A percentile compares a stretch with the other conserved stretches of the same genome.
These are phyloP conservation scores for Alethe diademata DNA, from an alignment of 2,113 vertebrate genomes.

Conservation along the genomic window DNA sequence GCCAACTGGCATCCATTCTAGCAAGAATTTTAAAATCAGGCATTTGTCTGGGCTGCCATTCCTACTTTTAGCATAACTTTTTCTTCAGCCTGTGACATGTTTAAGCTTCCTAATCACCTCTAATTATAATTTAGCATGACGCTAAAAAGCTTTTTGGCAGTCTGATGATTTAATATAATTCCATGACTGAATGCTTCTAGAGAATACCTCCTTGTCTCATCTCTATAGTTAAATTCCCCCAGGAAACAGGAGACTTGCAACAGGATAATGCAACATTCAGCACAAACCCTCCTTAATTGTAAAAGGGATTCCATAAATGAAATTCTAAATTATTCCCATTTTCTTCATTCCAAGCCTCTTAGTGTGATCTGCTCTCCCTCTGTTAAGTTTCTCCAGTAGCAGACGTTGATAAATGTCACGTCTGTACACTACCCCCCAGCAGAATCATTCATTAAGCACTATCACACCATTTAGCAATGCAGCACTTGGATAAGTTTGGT, in stretches of 20 bases:
- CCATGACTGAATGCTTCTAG: slow-evolving; percentile 29
- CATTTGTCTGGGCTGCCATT: slow-evolving; percentile 43
- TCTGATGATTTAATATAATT: slow-evolving; percentile 43
- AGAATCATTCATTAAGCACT: neutral
- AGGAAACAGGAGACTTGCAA: slow-evolving; percentile 9
- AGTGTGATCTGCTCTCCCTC: neutral
- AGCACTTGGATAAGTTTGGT: neutral
- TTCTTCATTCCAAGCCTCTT: slow-evolving; percentile 30
- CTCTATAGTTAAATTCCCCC: slow-evolving; percentile 13
- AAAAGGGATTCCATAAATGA: slow-evolving; percentile 39
- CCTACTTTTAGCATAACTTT: slow-evolving; percentile 3
- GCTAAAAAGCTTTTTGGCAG: slow-evolving; percentile 29
- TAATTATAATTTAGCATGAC: slow-evolving; percentile 47
- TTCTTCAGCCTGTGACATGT: slow-evolving; percentile 13
- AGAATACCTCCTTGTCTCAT: slow-evolving; percentile 37
- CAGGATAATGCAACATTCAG: slow-evolving; percentile 12
- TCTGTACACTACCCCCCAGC: neutral
- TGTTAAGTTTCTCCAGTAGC: neutral
- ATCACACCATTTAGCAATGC: neutral
- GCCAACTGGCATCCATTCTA: neutral
- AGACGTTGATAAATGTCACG: neutral
- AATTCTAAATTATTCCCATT: slow-evolving; percentile 37
- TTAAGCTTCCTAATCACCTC: slow-evolving; percentile 36
- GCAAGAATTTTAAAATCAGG: slow-evolving; percentile 15
- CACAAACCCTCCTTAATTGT: slow-evolving; percentile 14